Percentiles rank a stretch among this genome's conserved stretches.
phyloP scores from a whole-genome alignment of 2,113 vertebrate species.

The Chionomys nivalis region DNA sequence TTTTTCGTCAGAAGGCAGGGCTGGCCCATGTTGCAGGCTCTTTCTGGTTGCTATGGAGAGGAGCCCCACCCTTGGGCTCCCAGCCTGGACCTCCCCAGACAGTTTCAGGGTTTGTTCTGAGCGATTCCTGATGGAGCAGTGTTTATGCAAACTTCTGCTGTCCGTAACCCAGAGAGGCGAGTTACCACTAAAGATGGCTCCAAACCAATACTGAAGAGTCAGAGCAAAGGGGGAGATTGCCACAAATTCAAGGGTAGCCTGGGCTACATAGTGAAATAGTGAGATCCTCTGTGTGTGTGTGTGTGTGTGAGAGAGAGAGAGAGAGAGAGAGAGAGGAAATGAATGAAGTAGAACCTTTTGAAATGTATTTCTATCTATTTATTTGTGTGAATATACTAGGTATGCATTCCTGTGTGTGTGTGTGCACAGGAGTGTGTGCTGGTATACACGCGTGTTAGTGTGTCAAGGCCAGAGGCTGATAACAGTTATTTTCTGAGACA shows the following conservation, averaged over 20 bases:
- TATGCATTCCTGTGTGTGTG: background rate
- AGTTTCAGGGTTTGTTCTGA: background rate
- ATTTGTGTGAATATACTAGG: background rate
- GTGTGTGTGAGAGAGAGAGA: background rate
- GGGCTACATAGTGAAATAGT: background rate
- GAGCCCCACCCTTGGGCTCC: conserved; percentile 49
- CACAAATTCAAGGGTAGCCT: background rate
- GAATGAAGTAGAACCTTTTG: background rate
- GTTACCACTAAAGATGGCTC: background rate
- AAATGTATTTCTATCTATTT: background rate
- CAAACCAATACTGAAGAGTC: background rate
- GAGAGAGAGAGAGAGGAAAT: background rate
- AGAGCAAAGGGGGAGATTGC: background rate
- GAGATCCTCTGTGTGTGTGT: background rate
- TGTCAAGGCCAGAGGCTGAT: background rate
- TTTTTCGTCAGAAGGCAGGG: background rate
- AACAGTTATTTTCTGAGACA: background rate
- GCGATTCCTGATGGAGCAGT: background rate
- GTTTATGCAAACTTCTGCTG: background rate
- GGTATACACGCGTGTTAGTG: background rate
- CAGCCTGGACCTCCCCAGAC: conserved; percentile 22
- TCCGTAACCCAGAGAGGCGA: background rate
- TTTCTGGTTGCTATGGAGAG: conserved; percentile 67
- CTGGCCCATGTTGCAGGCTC: background rate
- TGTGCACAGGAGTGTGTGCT: background rate